phyloP scores from a whole-genome alignment of 2,888 invertebrate genomes.

The Metacarcinus magister region DNA sequence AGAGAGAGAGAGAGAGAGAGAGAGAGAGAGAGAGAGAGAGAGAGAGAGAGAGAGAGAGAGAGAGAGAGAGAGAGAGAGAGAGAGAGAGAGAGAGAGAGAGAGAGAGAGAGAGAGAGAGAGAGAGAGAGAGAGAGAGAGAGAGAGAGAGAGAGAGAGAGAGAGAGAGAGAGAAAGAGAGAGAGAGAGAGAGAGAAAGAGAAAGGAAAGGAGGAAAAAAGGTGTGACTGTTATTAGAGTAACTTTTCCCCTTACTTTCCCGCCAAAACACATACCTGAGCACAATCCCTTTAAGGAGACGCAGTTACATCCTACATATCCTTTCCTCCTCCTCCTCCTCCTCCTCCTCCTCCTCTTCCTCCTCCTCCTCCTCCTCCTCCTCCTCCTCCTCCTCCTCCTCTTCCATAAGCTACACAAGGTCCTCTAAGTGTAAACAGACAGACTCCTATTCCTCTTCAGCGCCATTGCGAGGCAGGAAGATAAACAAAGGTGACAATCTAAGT shows the following conservation, averaged over 20 bases:
- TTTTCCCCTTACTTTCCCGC: not conserved
- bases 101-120: slow-evolving; percentile 46
- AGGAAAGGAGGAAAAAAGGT: not conserved
- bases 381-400: not conserved
- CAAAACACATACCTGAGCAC: not conserved
- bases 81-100: slow-evolving; percentile 51
- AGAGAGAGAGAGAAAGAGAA: not conserved
- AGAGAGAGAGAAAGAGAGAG: slow-evolving; percentile 15
- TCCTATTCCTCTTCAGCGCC: not conserved
- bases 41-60: not conserved
- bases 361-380: not conserved
- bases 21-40: slow-evolving; percentile 30
- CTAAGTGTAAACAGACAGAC: not conserved
- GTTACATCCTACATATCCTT: not conserved
- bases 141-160: not conserved
- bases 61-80: slow-evolving; percentile 40
- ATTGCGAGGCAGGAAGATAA: not conserved
- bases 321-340: not conserved
- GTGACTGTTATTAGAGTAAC: not conserved
- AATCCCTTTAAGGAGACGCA: not conserved
- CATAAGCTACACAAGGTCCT: not conserved
- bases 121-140: not conserved
- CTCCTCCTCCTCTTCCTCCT: not conserved
- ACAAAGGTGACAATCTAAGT: not conserved
- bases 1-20: not conserved